Evolutionary conservation across 2,888 invertebrate species (phyloP).

Genomic region (Brenthis hecate): DNA sequence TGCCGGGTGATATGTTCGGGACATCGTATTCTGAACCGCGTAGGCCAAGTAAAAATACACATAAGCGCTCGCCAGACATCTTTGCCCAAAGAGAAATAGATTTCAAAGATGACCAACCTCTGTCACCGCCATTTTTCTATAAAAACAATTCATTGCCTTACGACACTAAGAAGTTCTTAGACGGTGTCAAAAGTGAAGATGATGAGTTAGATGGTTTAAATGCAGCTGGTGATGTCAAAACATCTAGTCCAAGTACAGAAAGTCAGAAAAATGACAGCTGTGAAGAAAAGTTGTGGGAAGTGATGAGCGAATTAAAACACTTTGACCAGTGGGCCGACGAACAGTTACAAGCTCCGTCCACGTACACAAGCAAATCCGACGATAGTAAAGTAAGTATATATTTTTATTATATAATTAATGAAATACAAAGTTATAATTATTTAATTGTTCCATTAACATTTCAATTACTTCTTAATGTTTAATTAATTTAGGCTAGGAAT

Average conservation of each 20-base stretch:
- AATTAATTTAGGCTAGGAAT: no score
- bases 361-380: conserved; percentile 61
- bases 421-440: background rate
- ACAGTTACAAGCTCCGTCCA: conserved; percentile 59
- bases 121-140: conserved; percentile 62
- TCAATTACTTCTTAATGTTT: no score
- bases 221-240: conserved; percentile 47
- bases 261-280: conserved; percentile 51
- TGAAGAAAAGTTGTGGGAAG: conserved; percentile 69
- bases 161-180: conserved; percentile 58
- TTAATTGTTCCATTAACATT: no score
- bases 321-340: conserved; percentile 76
- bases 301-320: conserved; percentile 70
- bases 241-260: conserved; percentile 56
- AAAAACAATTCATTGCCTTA: conserved; percentile 68
- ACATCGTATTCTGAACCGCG: conserved; percentile 61
- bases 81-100: conserved; percentile 65
- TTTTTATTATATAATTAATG: background rate
- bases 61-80: conserved; percentile 58
- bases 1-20: conserved; percentile 68
- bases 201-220: conserved; percentile 59
- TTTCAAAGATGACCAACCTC: conserved; percentile 48
- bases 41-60: conserved; percentile 41
- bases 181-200: conserved; percentile 50
- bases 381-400: conserved; percentile 62